These are phyloP conservation scores for Eudyptes chrysolophus DNA, from an alignment of 2,113 vertebrate species.

Conservation along the genomic window DNA sequence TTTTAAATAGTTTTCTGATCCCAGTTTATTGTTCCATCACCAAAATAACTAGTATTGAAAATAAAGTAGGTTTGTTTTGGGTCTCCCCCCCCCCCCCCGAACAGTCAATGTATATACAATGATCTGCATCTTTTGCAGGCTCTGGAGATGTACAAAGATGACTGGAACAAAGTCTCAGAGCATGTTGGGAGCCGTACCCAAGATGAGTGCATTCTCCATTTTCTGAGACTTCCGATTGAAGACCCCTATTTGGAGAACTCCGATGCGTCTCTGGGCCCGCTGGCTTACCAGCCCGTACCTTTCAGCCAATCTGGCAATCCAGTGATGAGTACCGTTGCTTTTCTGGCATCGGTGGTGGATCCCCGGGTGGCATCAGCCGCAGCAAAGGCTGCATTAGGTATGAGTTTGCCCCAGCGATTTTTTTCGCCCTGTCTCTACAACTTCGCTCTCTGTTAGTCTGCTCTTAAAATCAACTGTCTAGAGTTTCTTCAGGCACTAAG, in stretches of 20 bases:
- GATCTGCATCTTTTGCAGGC: conserved; percentile 72
- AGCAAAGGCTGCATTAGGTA: conserved; percentile 92
- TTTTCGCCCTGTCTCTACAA: rapidly evolving
- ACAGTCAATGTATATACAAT: rapidly evolving
- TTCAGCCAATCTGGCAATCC: conserved; percentile 98
- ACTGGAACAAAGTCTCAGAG: conserved; percentile 99
- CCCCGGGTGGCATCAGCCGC: conserved; percentile 94
- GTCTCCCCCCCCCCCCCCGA: rapidly evolving
- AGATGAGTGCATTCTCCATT: conserved; percentile 97
- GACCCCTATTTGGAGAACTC: conserved; percentile 94
- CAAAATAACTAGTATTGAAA: rapidly evolving
- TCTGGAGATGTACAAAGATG: conserved; percentile 97
- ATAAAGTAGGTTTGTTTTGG: rapidly evolving
- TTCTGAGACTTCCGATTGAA: conserved; percentile 93
- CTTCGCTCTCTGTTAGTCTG: background rate
- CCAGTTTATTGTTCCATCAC: rapidly evolving
- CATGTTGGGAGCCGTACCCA: conserved; percentile 96
- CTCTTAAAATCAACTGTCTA: background rate
- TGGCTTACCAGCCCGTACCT: conserved; percentile 94
- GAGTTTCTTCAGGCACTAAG: background rate
- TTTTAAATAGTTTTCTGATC: background rate
- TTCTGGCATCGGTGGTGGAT: conserved; percentile 95
- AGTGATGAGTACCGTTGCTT: conserved; percentile 97
- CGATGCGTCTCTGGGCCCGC: conserved; percentile 86
- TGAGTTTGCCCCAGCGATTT: background rate